Percentiles rank a stretch among this genome's conserved stretches.
Conservation (phyloP, 2,888 invertebrate genomes). For the Acleris laterana region DNA sequence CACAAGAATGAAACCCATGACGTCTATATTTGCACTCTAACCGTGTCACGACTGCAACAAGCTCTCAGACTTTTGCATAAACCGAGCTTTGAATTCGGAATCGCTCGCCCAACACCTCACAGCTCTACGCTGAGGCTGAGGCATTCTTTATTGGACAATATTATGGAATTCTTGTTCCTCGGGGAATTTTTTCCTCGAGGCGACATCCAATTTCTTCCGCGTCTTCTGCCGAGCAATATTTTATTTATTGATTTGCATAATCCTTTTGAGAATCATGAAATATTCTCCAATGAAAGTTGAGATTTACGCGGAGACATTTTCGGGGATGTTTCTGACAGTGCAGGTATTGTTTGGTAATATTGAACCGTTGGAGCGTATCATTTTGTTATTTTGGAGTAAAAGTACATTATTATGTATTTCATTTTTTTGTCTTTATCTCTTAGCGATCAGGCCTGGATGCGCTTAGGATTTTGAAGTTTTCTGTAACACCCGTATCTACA, state of each 20-base stretch:
- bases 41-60: too few relatives aligned
- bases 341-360: slow-evolving; percentile 7
- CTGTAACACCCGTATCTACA: too few relatives aligned
- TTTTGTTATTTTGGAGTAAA: background rate
- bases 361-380: background rate
- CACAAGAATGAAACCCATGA: too few relatives aligned
- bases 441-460: too few relatives aligned
- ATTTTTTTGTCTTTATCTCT: too few relatives aligned
- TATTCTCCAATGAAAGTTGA: slow-evolving; percentile 41
- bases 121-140: slow-evolving; percentile 42
- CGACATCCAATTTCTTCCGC: slow-evolving; percentile 55
- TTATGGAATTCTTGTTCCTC: slow-evolving; percentile 60
- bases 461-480: too few relatives aligned
- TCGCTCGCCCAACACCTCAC: slow-evolving; percentile 38
- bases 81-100: slow-evolving; percentile 8
- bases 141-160: slow-evolving; percentile 59
- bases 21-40: too few relatives aligned
- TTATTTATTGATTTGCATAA: slow-evolving; percentile 65
- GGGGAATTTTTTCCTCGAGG: slow-evolving; percentile 50
- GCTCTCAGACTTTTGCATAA: slow-evolving; percentile 24
- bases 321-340: slow-evolving; percentile 11
- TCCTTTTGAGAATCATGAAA: slow-evolving; percentile 49
- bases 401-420: background rate
- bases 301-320: slow-evolving; percentile 22
- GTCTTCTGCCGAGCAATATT: slow-evolving; percentile 55